phyloP scores from a whole-genome alignment of 2,113 vertebrate species.

The Raja brachyura region DNA sequence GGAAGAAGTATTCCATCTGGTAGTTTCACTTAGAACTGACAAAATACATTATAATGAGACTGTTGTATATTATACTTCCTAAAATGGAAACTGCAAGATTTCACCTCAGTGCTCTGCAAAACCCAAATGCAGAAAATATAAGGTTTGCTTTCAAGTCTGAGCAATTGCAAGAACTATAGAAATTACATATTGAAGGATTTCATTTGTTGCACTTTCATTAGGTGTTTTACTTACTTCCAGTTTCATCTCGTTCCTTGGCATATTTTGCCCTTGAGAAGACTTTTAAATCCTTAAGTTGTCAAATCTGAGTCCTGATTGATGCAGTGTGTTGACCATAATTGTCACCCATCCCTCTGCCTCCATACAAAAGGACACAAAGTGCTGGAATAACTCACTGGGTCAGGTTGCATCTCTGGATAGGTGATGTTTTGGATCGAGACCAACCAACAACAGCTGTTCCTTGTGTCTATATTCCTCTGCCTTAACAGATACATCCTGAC shows the following conservation, averaged over 20 bases:
- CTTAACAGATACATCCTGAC: too few species aligned
- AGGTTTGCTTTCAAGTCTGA: background rate
- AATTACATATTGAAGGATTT: background rate
- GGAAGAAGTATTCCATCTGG: slow-evolving; percentile 29
- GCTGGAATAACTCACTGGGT: too few species aligned
- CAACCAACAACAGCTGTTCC: too few species aligned
- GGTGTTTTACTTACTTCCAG: background rate
- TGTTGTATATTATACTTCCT: background rate
- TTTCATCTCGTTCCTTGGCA: background rate
- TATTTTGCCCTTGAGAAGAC: background rate
- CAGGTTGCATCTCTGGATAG: too few species aligned
- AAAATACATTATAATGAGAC: background rate
- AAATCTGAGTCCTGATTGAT: background rate
- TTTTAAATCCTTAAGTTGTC: background rate
- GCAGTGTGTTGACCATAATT: too few species aligned
- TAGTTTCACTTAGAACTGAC: background rate
- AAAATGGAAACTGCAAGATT: background rate
- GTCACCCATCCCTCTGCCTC: too few species aligned
- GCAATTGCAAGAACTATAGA: background rate
- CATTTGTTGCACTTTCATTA: background rate
- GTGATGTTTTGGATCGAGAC: too few species aligned
- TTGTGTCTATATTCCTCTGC: too few species aligned
- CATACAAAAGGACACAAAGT: too few species aligned
- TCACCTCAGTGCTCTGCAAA: background rate
- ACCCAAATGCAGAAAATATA: background rate